These are phyloP conservation scores for Oxyteleia sp. DNA, from an alignment of 2,888 invertebrate genomes.

Conservation along the genomic window DNA sequence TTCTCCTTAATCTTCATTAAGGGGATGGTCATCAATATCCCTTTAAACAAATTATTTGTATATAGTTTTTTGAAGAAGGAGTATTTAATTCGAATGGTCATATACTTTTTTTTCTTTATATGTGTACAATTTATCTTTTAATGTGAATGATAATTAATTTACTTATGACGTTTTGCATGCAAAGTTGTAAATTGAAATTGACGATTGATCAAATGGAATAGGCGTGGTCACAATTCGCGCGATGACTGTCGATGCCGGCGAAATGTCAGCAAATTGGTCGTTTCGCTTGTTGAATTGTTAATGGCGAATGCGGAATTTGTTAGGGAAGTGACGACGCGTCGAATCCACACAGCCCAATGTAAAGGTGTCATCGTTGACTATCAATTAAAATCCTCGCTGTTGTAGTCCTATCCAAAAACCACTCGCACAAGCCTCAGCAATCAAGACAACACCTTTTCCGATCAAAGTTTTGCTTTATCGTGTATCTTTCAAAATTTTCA, in stretches of 20 bases:
- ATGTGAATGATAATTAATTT: no score
- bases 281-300: constrained; percentile 73
- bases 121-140: no score
- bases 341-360: constrained; percentile 68
- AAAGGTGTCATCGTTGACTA: constrained; percentile 75
- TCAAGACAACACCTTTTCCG: no score
- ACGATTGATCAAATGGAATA: constrained; percentile 53
- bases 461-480: no score
- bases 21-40: no score
- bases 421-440: neutral
- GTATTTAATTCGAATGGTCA: no score
- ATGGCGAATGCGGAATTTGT: constrained; percentile 74
- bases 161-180: neutral
- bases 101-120: no score
- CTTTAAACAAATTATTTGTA: no score
- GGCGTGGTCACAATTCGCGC: constrained; percentile 51
- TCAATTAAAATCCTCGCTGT: constrained; percentile 70
- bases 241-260: constrained; percentile 69
- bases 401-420: constrained; percentile 15
- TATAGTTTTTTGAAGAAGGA: no score
- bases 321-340: constrained; percentile 72
- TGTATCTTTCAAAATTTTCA: no score
- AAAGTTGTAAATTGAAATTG: constrained; percentile 45
- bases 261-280: constrained; percentile 71
- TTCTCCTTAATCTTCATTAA: no score